A percentile compares a stretch with the other conserved stretches of the same genome.
Conservation (phyloP, 2,797 vertebrate species). For the Schizothorax lantsangensis region DNA sequence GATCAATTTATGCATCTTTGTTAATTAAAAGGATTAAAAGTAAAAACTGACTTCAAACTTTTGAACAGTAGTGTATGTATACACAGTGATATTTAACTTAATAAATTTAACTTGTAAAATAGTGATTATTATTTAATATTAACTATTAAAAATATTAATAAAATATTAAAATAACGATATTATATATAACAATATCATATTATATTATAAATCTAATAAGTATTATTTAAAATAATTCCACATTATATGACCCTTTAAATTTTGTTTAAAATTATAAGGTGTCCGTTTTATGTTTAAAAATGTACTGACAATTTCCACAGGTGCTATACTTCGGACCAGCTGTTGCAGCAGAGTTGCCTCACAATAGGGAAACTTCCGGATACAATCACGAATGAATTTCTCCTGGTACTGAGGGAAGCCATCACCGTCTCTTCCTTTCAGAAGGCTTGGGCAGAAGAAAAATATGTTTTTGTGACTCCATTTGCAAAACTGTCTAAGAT, state of each 20-base stretch:
- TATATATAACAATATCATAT: neutral
- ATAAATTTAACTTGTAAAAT: neutral
- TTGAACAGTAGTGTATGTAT: neutral
- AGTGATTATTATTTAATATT: neutral
- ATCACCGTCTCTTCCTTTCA: slow-evolving; percentile 90
- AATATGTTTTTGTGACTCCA: neutral
- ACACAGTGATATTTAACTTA: neutral
- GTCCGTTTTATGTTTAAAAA: neutral
- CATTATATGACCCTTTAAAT: neutral
- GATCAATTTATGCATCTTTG: neutral
- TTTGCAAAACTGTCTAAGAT: slow-evolving; percentile 2
- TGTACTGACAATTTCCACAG: slow-evolving; percentile 90
- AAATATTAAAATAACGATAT: neutral
- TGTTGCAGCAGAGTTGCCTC: slow-evolving; percentile 94
- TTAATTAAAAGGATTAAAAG: neutral
- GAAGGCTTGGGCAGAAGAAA: slow-evolving; percentile 75
- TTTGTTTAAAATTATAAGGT: neutral
- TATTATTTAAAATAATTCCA: neutral
- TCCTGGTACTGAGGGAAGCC: slow-evolving; percentile 93
- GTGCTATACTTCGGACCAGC: slow-evolving; percentile 92
- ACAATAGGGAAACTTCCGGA: slow-evolving; percentile 93
- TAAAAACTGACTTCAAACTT: neutral
- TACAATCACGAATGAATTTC: slow-evolving; percentile 92
- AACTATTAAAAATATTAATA: neutral
- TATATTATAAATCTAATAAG: too few species aligned